Conservation (phyloP, 1,140 invertebrate species). For the Brachionus sp. region DNA sequence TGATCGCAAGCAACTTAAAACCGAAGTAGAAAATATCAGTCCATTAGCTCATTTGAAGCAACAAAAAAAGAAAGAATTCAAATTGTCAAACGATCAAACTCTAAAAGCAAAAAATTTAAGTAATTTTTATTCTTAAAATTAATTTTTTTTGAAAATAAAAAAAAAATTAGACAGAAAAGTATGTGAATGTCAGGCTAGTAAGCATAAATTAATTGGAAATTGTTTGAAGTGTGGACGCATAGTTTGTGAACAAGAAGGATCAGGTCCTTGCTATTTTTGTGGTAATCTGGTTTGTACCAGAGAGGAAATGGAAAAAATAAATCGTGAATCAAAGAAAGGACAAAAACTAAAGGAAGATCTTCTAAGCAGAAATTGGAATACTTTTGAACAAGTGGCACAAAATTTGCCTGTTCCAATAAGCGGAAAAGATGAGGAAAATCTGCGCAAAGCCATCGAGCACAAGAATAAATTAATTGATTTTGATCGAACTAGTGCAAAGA, state of each 20-base stretch:
- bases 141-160: neutral
- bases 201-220: slow-evolving; percentile 86
- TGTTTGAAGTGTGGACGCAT: slow-evolving; percentile 88
- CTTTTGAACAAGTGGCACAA: slow-evolving; percentile 68
- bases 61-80: slow-evolving; percentile 10
- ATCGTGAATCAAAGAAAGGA: neutral
- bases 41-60: neutral
- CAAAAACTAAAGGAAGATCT: slow-evolving; percentile 64
- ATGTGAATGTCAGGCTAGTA: slow-evolving; percentile 87
- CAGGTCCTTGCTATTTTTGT: slow-evolving; percentile 91
- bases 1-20: neutral
- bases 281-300: slow-evolving; percentile 62
- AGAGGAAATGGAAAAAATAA: slow-evolving; percentile 35
- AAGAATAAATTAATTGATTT: slow-evolving; percentile 79
- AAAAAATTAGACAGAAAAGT: slow-evolving; percentile 62
- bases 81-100: neutral
- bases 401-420: slow-evolving; percentile 64
- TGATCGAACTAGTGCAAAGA: slow-evolving; percentile 75
- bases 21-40: neutral
- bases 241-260: slow-evolving; percentile 90
- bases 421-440: slow-evolving; percentile 47
- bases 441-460: slow-evolving; percentile 71
- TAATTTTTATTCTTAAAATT: neutral
- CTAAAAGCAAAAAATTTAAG: neutral
- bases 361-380: slow-evolving; percentile 67